Base-by-base conservation (phyloP, 1,140 invertebrate species). In the Micrasema minimum region DNA sequence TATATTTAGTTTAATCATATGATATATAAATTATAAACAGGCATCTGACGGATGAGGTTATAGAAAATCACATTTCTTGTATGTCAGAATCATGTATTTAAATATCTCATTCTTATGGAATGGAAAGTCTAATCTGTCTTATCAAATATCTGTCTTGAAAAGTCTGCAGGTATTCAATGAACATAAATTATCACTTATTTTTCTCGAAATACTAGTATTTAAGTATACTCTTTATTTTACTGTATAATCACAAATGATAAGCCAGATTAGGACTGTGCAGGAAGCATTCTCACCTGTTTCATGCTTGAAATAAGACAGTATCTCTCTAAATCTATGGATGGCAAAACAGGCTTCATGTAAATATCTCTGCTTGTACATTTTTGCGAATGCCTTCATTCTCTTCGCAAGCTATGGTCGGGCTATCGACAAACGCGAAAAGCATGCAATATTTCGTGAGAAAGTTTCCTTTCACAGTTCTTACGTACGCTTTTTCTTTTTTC, bases 401-500 rank as follows among this genome's bases (percentile, higher is more conserved):
- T 77, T 72, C 73, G 70, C 72, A 70, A 74, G 74, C 75, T 73
- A 77, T 71, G 74, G 74, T 76, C 69, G 67, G 72, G 72, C 71
- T 75, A 75, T 72, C 66, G 66, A 69, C 61, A 70, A 66, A 71
- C 69, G 72, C 83, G 83, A 85, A 88, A 87, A 90, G 89, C 89
- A 91, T 90, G 89, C 87, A 88, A 87, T 88, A 86, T 86, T 86
- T 88, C 87, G 87, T 89, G 88, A 90, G 87, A 88, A 89, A 88
- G 87, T 88, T 88, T 90, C 88, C 88, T 90, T 89, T 90, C 89
- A 89, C 87, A 86, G 88, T 89, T 90, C 88, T 90, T 87, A 89
- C 81, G 86, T 85, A 86, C 86, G 88, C 85, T 88, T 87, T 87
- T 89, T 89, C 87, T 88, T 88, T 85, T 88, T 87, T 88, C 85